Percentiles rank a stretch among this genome's conserved stretches.
Evolutionary conservation across 1,140 invertebrate species (phyloP).

Genomic region (Subanguina moxae): DNA sequence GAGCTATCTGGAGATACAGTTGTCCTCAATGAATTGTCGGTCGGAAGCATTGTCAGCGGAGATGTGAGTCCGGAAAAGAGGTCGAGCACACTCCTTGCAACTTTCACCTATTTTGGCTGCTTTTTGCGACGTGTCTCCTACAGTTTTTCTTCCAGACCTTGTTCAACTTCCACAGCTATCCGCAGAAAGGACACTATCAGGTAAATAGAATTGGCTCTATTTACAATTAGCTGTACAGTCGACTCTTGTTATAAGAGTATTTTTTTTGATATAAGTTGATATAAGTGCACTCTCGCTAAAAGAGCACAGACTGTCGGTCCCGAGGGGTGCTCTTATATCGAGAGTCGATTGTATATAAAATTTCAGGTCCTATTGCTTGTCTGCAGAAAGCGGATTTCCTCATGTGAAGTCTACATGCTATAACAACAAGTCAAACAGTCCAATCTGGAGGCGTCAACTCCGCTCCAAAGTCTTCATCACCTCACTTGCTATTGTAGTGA

Average conservation of each 20-base stretch:
- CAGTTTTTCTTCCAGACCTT: no score
- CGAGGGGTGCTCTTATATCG: no score
- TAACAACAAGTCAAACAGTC: slow-evolving; percentile 6
- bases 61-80: background rate
- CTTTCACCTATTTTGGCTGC: background rate
- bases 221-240: no score
- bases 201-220: no score
- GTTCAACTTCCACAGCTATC: no score
- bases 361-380: slow-evolving; percentile 11
- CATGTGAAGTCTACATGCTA: background rate
- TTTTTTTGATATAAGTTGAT: no score
- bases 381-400: slow-evolving; percentile 7
- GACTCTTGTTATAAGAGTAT: no score
- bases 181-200: no score
- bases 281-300: no score
- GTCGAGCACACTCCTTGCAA: background rate
- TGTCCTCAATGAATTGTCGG: background rate
- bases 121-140: no score
- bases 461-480: slow-evolving; percentile 49
- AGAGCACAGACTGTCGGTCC: no score
- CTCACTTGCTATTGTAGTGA: slow-evolving; percentile 42
- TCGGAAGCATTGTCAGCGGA: background rate
- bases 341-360: background rate
- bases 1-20: background rate
- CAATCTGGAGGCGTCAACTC: slow-evolving; percentile 47